phyloP scores from a whole-genome alignment of 2,113 vertebrate species.

The Sylvia atricapilla region DNA sequence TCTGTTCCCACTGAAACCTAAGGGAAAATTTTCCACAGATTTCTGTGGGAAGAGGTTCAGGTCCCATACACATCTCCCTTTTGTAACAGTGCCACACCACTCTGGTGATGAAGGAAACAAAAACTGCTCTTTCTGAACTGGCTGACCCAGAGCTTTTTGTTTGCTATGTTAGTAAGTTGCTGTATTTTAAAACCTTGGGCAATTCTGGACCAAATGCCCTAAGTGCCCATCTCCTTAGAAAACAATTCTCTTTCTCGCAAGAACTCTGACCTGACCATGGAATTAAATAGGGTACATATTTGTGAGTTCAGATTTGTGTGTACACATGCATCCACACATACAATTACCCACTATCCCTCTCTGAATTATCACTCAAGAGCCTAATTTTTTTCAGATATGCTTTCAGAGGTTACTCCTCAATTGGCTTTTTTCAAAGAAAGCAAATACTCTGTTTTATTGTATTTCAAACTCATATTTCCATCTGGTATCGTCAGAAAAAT shows the following conservation, averaged over 20 bases:
- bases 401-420: neutral
- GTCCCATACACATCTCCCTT: neutral
- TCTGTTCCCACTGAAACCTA: neutral
- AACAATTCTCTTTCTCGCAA: neutral
- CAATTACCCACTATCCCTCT: neutral
- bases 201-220: neutral
- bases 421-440: neutral
- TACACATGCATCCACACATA: too few relatives aligned
- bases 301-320: neutral
- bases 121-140: neutral
- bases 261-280: neutral
- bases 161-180: neutral
- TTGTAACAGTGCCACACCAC: neutral
- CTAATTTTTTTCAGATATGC: neutral
- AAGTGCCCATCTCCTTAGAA: neutral
- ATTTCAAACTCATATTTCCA: neutral
- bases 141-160: neutral
- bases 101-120: neutral
- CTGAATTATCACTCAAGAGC: neutral
- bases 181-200: neutral
- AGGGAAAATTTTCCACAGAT: neutral
- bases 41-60: neutral
- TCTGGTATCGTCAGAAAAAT: neutral
- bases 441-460: neutral
- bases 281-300: accelerated